Evolutionary conservation across 2,797 vertebrate genomes (phyloP), one percentile per base, ranked within the genome.

Genomic region (Scomberomorus guttatus): DNA sequence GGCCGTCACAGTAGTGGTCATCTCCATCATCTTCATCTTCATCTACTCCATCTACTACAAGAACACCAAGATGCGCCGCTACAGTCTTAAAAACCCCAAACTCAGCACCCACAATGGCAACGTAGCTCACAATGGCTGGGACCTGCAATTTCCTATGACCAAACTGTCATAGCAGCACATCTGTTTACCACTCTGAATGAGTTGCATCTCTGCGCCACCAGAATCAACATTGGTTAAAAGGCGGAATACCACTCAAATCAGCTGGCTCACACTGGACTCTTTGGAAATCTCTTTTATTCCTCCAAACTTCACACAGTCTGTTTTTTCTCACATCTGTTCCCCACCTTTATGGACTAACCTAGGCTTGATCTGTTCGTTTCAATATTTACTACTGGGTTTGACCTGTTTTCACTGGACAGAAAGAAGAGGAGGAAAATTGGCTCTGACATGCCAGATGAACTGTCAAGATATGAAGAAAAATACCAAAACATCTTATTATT

Each of bases 11-110:
- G 95, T 96, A 4, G 82, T 95, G 6, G 59, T 77, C 46, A 95
- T 92, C 85, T 94, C 92, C 0, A 29, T 93, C 62, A 13, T 94
- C 76, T 95, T 95, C 67, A 0, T 92, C 80, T 91, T 92, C 87
- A 94, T 96, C 86, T 96, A 92, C 88, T 96, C 92, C 0, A 94
- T 96, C 87, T 96, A 96, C 90, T 96, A 96, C 90, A 96, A 95
- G 89, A 96, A 95, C 90, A 96, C 94, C 74, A 96, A 92, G 90
- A 96, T 93, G 94, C 95, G 95, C 1, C 92, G 75, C 66, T 96
- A 96, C 89, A 95, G 80, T 79, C 83, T 96, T n/a, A 94, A 96
- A 81, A 93, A 94, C 48, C 90, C 92, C 66, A 95, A 92, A 72
- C 81, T 89, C 44, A 86, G 54, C 78, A 54, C 54, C 25, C 92